Evolutionary conservation across 2,888 invertebrate genomes (phyloP), one percentile per base, ranked within the genome.

Genomic region (Petrophora chlorosata): DNA sequence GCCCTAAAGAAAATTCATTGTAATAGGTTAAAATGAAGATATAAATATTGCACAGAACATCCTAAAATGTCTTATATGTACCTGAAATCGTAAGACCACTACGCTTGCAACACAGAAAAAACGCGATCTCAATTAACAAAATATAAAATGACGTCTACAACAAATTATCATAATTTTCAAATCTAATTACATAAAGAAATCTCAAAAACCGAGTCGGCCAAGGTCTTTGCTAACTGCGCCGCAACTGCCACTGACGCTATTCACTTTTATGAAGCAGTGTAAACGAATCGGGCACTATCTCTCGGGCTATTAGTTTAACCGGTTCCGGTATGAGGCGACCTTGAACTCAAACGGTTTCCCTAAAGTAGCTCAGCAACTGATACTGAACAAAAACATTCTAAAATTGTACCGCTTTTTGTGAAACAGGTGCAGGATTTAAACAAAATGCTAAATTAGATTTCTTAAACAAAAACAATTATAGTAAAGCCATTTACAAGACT

Each of bases 311-410:
- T 23, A 45, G n/a, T 23, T 15, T 23, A 42, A 56, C 56, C 56
- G 56, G 70, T 66, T 71, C 63, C 70, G 63, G 59, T 60, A 53
- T 15, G 40, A 10, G 7, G 0, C 9, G 55, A 44, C 71, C 71
- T 71, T 71, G 71, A 71, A 71, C 71, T 71, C 61, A 32, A 51
- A 48, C 41, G 13, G 53, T 54, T 62, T 58, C 49, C 56, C 51
- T 53, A 63, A 70, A 68, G 55, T 48, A 52, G 49, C 59, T 10
- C 19, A 22, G 15, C 30, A 25, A 45, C 23, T 10, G 28, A 43
- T 34, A 33, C 3, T 13, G 9, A 8, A 22, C 32, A 28, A 48
- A 47, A 48, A 41, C 36, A 15, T 33, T 41, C 40, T 32, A 32
- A 41, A 19, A 32, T 15, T 4, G 17, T 25, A 23, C 35, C 9